Evolutionary conservation across 2,113 vertebrate species (phyloP), one percentile per base, ranked within the genome.

Genomic region (Tupaia chinensis): DNA sequence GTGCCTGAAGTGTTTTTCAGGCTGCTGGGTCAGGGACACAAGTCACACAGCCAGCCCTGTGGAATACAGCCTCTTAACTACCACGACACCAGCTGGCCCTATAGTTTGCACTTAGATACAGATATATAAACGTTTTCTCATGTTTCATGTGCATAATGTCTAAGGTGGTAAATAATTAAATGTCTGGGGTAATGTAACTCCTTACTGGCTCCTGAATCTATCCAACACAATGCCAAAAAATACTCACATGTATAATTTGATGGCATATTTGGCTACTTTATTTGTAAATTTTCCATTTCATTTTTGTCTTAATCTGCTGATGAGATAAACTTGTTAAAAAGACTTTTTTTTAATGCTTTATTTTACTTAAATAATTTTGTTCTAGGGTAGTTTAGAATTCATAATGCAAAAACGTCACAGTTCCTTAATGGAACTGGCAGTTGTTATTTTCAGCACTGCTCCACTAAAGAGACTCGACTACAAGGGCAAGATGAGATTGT

Each of bases 351-450:
- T 44, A 44, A 83, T 96, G 17, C 12, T 81, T 60, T 65, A 12
- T 65, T 94, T 93, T 95, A 92, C 12, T 92, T 95, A 87, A 92
- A 20, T 87, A 77, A 94, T 91, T 92, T 85, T 92, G 29, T 95
- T 77, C 27, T 65, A 91, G 17, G 44, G 44, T 93, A 96, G 81
- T 79, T 93, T 86, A 79, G 72, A 87, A 84, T 92, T 95, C 58
- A 92, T 90, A 89, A 72, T 97, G 19, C 65, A 93, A 76, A 92
- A 80, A 81, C 72, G 54, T 66, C 65, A 73, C 61, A 27, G 23
- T 92, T 95, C 16, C 56, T 92, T 89, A 70, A 76, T 20, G n/a
- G 61, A 94, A 91, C 15, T 68, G 9, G 65, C 91, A 74, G 74
- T 92, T 15, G 3, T 27, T 96, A 78, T 69, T 88, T 94, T 96